Evolutionary conservation across 2,888 invertebrate genomes (phyloP).

Genomic region (Blastobasis lacticolella): DNA sequence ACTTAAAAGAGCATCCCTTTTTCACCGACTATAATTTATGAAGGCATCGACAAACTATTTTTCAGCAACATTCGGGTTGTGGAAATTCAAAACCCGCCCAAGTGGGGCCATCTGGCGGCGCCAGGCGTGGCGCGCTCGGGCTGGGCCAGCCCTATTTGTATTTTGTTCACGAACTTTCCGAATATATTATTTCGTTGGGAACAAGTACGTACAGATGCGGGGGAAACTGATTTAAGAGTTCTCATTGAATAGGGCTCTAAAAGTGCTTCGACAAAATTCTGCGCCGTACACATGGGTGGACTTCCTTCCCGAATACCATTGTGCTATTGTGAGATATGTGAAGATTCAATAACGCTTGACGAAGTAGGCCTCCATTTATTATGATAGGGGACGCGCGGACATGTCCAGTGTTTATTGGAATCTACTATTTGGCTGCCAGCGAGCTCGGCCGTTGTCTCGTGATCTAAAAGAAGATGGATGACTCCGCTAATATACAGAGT

Average conservation of each 20-base stretch:
- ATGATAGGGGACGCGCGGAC: not conserved
- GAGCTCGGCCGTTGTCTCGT: constrained; percentile 3
- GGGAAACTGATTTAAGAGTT: constrained; percentile 61
- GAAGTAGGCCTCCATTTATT: constrained; percentile 2
- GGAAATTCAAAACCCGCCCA: too few species aligned
- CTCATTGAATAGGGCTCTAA: constrained; percentile 48
- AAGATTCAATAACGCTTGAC: constrained; percentile 1
- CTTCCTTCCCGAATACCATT: constrained; percentile 10
- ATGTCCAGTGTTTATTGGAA: constrained; percentile 1
- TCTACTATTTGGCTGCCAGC: not conserved
- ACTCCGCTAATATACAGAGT: not conserved
- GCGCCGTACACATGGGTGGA: constrained; percentile 26
- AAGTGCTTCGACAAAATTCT: constrained; percentile 41
- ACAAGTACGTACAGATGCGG: constrained; percentile 44
- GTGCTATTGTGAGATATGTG: constrained; percentile 1
- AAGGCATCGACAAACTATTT: too few species aligned
- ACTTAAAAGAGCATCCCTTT: too few species aligned
- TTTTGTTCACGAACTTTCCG: constrained; percentile 65
- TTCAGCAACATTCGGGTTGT: too few species aligned
- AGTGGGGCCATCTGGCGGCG: constrained; percentile 45
- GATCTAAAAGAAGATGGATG: constrained; percentile 3
- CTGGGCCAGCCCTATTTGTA: constrained; percentile 47
- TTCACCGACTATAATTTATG: too few species aligned
- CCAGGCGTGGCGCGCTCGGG: constrained; percentile 34
- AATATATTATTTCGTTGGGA: constrained; percentile 62